phyloP scores from a whole-genome alignment of 1,140 invertebrate species.

The Solenopsis invicta region DNA sequence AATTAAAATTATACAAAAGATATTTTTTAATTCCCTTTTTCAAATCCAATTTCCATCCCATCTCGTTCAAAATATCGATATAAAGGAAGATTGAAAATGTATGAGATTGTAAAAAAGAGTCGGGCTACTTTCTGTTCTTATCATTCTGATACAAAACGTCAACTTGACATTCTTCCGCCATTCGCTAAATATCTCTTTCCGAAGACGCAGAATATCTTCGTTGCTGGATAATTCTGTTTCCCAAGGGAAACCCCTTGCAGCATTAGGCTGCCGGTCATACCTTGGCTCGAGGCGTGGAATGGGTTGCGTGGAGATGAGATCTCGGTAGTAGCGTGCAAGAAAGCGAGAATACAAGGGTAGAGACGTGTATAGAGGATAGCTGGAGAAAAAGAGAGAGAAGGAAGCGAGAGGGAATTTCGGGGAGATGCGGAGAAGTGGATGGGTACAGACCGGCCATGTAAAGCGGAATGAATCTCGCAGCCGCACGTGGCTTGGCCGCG shows the following conservation, averaged over 20 bases:
- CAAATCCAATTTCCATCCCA: background rate
- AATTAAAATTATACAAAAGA: background rate
- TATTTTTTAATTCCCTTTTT: background rate
- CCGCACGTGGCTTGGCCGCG: conserved; percentile 84
- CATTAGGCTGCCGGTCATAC: conserved; percentile 71
- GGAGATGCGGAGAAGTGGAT: conserved; percentile 71
- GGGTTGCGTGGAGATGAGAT: conserved; percentile 74
- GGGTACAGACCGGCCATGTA: conserved; percentile 79
- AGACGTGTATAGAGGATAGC: background rate
- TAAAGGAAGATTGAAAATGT: background rate
- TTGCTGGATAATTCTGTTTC: conserved; percentile 54
- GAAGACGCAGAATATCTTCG: conserved; percentile 36
- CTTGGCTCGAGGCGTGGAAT: conserved; percentile 67
- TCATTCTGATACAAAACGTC: background rate
- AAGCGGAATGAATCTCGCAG: conserved; percentile 83
- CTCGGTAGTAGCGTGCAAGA: conserved; percentile 36
- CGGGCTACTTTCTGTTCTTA: background rate
- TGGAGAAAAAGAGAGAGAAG: conserved; percentile 25
- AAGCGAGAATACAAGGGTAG: conserved; percentile 35
- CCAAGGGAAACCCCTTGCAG: conserved; percentile 22
- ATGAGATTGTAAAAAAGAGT: background rate
- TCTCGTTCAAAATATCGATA: background rate
- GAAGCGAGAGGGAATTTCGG: conserved; percentile 71
- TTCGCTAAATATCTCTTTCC: conserved; percentile 28
- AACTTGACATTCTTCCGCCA: conserved; percentile 40